These are phyloP conservation scores for Agrotis segetum DNA, from an alignment of 2,888 invertebrate genomes.

Conservation along the genomic window DNA sequence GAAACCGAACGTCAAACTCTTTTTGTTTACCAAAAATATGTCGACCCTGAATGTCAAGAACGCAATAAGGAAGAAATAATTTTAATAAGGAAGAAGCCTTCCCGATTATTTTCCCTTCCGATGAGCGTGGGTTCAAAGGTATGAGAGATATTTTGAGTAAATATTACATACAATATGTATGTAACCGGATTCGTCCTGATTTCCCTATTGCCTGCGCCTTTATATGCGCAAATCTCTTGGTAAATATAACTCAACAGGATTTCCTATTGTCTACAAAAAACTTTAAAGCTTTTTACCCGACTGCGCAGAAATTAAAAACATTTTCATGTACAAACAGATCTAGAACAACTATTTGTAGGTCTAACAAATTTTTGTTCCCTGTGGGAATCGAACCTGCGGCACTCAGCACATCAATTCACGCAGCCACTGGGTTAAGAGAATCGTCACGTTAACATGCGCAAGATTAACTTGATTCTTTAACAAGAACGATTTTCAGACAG, in stretches of 20 bases:
- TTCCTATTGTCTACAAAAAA: slow-evolving; percentile 27
- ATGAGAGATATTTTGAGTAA: slow-evolving; percentile 47
- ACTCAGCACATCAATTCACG: too few species aligned
- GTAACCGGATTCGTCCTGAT: slow-evolving; percentile 37
- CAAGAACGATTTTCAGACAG: too few species aligned
- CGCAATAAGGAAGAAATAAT: slow-evolving; percentile 23
- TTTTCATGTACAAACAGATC: too few species aligned
- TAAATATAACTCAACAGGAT: slow-evolving; percentile 21
- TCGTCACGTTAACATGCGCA: too few species aligned
- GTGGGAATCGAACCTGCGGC: too few species aligned
- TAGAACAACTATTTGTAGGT: too few species aligned
- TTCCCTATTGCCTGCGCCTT: slow-evolving; percentile 21
- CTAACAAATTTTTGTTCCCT: too few species aligned
- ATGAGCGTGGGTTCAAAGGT: slow-evolving; percentile 31
- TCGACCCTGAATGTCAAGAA: slow-evolving; percentile 7
- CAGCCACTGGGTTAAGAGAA: too few species aligned
- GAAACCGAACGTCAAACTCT: background rate
- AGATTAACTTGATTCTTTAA: too few species aligned
- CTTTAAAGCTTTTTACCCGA: background rate
- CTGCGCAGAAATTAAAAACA: too few species aligned
- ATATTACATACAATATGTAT: slow-evolving; percentile 30
- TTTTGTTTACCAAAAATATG: background rate
- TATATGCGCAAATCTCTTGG: slow-evolving; percentile 3
- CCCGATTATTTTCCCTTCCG: slow-evolving; percentile 5
- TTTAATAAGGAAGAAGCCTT: slow-evolving; percentile 11